These are phyloP conservation scores for Leptocoma aspasia DNA, from an alignment of 2,113 vertebrate genomes.

Conservation along the genomic window DNA sequence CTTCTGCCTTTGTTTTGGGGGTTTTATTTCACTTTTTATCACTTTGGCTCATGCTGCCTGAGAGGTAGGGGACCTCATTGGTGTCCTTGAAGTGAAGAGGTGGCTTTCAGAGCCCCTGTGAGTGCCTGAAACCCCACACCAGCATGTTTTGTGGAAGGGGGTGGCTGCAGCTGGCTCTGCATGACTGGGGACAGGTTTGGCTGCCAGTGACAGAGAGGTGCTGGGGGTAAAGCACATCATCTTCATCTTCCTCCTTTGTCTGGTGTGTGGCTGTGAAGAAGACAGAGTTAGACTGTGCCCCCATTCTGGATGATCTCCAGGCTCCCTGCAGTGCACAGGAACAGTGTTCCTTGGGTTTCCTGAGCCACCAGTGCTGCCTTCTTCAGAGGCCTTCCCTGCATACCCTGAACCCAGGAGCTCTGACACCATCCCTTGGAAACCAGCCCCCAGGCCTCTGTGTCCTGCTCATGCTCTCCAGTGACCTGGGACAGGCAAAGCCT, in stretches of 20 bases:
- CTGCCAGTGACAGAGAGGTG: background rate
- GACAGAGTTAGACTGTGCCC: background rate
- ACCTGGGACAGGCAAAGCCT: background rate
- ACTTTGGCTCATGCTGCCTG: background rate
- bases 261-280: background rate
- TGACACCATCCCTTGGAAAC: background rate
- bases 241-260: background rate
- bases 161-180: background rate
- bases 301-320: background rate
- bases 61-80: background rate
- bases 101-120: background rate
- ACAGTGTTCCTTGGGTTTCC: background rate
- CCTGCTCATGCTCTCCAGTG: background rate
- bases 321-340: background rate
- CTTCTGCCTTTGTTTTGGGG: background rate
- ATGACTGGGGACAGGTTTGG: background rate
- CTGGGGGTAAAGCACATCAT: background rate
- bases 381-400: background rate
- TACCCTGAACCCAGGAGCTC: background rate
- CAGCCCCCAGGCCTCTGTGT: background rate
- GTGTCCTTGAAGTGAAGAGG: slow-evolving; percentile 8
- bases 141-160: background rate
- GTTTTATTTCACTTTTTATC: slow-evolving; percentile 18
- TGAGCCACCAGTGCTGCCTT: background rate
- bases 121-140: background rate